phyloP scores from a whole-genome alignment of 1,140 invertebrate species.

The Plutomurus gul region DNA sequence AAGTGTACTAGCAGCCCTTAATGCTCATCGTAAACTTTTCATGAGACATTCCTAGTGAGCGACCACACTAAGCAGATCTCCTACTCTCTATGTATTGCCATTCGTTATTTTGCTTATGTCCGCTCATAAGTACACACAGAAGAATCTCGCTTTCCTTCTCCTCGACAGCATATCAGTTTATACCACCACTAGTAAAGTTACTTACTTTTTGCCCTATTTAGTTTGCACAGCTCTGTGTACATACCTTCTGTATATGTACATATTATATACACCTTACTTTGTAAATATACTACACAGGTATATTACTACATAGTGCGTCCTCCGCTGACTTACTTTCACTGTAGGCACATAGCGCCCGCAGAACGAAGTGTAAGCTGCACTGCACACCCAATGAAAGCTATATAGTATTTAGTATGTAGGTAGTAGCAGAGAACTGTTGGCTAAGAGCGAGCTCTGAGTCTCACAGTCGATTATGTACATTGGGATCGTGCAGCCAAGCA shows the following conservation, averaged over 20 bases:
- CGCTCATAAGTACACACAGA: background rate
- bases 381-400: too few relatives aligned
- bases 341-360: too few relatives aligned
- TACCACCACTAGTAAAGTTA: background rate
- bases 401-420: too few relatives aligned
- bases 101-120: background rate
- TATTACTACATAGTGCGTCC: background rate
- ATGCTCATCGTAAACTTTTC: background rate
- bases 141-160: background rate
- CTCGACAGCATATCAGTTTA: background rate
- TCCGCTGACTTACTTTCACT: background rate
- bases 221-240: background rate
- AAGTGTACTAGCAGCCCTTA: background rate
- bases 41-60: background rate
- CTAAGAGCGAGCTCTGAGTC: background rate
- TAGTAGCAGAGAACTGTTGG: background rate
- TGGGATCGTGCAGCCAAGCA: background rate
- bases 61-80: background rate
- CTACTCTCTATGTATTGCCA: background rate
- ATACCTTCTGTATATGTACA: background rate
- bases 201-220: background rate
- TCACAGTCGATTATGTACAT: background rate
- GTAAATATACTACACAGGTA: background rate
- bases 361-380: too few relatives aligned
- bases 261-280: background rate